These are phyloP conservation scores for Struthio camelus DNA, from an alignment of 2,113 vertebrate species.

Conservation along the genomic window DNA sequence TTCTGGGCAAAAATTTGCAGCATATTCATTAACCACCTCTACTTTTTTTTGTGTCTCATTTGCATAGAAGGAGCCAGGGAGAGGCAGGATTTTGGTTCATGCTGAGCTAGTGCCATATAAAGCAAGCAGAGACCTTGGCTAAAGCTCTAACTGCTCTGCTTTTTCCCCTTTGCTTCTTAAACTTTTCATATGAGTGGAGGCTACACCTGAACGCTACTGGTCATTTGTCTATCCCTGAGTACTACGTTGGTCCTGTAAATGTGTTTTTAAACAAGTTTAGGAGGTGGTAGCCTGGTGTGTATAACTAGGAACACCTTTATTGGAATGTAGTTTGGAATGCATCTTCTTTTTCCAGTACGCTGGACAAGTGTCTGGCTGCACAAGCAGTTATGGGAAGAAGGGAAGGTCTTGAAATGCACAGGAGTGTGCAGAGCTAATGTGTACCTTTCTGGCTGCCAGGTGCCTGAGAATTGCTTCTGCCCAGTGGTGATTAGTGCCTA, in stretches of 20 bases:
- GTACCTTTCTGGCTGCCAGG: background rate
- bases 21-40: conserved; percentile 21
- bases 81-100: background rate
- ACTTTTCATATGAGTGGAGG: background rate
- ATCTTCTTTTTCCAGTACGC: background rate
- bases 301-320: background rate
- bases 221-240: fast-evolving
- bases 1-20: background rate
- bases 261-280: background rate
- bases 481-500: fast-evolving
- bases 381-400: background rate
- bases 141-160: background rate
- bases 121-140: background rate
- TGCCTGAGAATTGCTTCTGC: background rate
- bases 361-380: background rate
- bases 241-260: background rate
- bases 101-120: background rate
- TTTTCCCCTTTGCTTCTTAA: background rate
- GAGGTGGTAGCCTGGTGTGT: background rate
- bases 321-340: background rate
- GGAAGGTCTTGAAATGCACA: background rate
- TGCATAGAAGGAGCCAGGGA: background rate
- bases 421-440: background rate
- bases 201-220: background rate
- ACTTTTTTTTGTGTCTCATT: background rate